phyloP scores from a whole-genome alignment of 2,888 invertebrate genomes.

The Ormyrus labotus region DNA sequence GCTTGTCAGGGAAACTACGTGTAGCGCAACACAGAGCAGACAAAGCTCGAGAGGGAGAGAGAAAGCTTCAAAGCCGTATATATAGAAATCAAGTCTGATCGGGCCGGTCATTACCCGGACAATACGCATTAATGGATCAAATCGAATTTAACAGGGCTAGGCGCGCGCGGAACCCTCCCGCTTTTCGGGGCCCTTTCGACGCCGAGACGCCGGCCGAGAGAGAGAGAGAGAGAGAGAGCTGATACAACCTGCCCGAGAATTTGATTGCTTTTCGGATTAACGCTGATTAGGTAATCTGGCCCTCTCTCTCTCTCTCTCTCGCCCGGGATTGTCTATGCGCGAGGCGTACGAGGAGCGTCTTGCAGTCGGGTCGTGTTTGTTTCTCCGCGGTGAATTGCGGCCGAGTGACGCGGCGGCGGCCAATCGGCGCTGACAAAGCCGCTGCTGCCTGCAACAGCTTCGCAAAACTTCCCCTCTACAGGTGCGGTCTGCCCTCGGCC shows the following conservation, averaged over 20 bases:
- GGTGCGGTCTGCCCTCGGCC: too few species aligned
- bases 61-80: conserved; percentile 12
- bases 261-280: conserved; percentile 73
- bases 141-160: conserved; percentile 70
- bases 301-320: conserved; percentile 35
- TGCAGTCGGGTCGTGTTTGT: conserved; percentile 18
- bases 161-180: conserved; percentile 58
- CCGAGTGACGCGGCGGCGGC: conserved; percentile 21
- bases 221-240: conserved; percentile 8
- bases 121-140: conserved; percentile 73
- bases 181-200: background rate
- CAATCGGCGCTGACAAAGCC: background rate
- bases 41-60: background rate
- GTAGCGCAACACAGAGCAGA: background rate
- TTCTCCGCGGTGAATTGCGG: conserved; percentile 16
- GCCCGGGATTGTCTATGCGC: background rate
- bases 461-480: too few species aligned
- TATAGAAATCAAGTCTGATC: conserved; percentile 40
- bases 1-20: background rate
- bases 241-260: conserved; percentile 58
- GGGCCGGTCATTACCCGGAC: conserved; percentile 68
- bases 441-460: too few species aligned
- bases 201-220: background rate
- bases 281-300: conserved; percentile 73
- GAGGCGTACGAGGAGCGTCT: conserved; percentile 7